Conservation (phyloP, 2,888 invertebrate species). For the Prosapia bicincta region DNA sequence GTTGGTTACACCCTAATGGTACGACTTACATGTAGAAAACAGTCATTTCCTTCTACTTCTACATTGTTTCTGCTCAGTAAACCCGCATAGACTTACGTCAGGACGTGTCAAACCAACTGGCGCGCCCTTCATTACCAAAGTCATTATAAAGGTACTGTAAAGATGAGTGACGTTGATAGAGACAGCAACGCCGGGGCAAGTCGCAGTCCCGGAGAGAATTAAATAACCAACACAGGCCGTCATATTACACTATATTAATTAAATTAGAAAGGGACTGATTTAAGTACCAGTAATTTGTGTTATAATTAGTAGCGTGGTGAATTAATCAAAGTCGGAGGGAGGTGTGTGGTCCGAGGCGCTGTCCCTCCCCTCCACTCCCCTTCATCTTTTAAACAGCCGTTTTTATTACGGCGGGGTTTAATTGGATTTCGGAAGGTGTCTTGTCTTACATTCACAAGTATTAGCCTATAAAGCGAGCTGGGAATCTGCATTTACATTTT, state of each 20-base stretch:
- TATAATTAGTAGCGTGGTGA: neutral
- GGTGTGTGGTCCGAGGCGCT: slow-evolving; percentile 14
- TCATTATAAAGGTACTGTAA: neutral
- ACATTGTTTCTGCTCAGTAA: no score
- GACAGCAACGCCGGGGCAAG: neutral
- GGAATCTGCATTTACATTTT: neutral
- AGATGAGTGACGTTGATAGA: neutral
- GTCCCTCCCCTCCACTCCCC: neutral
- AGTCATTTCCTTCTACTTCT: no score
- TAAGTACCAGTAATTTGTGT: neutral
- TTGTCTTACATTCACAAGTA: neutral
- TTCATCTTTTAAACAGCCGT: neutral
- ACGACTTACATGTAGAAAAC: no score
- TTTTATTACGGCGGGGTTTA: neutral
- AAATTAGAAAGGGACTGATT: neutral
- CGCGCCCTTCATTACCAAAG: neutral
- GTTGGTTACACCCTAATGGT: no score
- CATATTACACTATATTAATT: neutral
- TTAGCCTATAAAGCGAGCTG: neutral
- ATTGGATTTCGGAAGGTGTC: neutral
- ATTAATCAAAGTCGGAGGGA: neutral
- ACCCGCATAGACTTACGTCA: no score
- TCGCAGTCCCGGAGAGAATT: neutral
- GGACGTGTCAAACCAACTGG: no score
- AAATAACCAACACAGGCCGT: neutral